Base-by-base conservation (phyloP, 1,140 invertebrate species). In the Drosophila parvula region DNA sequence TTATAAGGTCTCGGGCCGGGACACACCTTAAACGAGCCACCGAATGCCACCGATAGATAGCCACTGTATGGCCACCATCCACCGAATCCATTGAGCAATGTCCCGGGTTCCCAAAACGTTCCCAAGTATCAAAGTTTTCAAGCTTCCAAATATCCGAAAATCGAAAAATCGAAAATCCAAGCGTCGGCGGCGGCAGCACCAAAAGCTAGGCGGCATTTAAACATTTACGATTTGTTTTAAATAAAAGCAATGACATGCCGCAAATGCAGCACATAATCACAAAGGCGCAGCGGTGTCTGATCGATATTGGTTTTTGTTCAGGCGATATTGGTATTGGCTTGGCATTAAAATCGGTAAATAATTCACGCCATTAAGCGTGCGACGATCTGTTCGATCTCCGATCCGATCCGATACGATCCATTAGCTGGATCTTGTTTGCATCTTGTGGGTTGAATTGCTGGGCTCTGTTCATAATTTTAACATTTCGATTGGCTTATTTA, bases 331-430 rank as follows among this genome's bases (percentile, higher is more conserved):
- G 70, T 88, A 78, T 80, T 81, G 81, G 61, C 59, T 81, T 89
- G 85, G 59, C 80, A 89, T 89, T 90, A 84, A 89, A 89, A 89
- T 89, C 81, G 73, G 77, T 89, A 89, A 90, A 84, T 89, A 89
- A 84, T 89, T 84, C 70, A 77, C 69, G 81, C 84, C 85, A 89
- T 89, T 81, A 89, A 90, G 45, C 78, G 84, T 75, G 69, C 84
- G 73, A 83, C 81, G 84, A 78, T 86, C 82, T 73, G 82, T 76
- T 51, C 34, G 60, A 70, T 44, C 22, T 22, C 16, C 36, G 32
- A 45, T 44, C 27, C 32, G 32, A 41, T 40, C 10, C 22, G 22
- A 22, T 58, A 14, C 51, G 47, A 69, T 69, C 75, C 75, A 82
- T 79, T 89, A 83, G 68, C 55, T 60, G 51, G 41, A 78, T 74